Conservation (phyloP, 2,888 invertebrate genomes). For the Parascotia fuliginaria region DNA sequence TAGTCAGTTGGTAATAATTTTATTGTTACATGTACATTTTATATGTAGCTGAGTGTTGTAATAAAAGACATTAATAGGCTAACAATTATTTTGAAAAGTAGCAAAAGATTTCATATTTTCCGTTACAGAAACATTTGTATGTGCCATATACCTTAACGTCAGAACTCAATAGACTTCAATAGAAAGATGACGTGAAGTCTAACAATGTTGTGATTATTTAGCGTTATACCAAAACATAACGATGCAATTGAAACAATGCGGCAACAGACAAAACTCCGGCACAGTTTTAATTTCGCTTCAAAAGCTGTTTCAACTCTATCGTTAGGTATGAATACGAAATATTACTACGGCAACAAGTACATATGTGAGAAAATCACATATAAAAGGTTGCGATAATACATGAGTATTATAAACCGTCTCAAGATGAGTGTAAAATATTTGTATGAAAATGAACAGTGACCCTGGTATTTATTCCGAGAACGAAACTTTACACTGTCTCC, state of each 20-base stretch:
- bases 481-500: too few species aligned
- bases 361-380: not conserved
- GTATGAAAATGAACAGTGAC: too few species aligned
- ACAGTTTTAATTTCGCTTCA: slow-evolving; percentile 55
- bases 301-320: slow-evolving; percentile 41
- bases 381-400: not conserved
- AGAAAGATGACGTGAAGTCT: slow-evolving; percentile 20
- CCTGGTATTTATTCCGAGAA: too few species aligned
- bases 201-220: slow-evolving; percentile 41
- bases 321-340: not conserved
- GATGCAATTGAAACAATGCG: slow-evolving; percentile 45
- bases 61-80: too few species aligned
- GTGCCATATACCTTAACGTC: not conserved
- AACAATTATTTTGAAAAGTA: too few species aligned
- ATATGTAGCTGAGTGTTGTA: too few species aligned
- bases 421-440: too few species aligned
- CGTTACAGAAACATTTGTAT: too few species aligned
- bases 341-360: not conserved
- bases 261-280: slow-evolving; percentile 47
- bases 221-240: slow-evolving; percentile 35
- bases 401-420: not conserved
- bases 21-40: too few species aligned
- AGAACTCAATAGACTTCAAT: slow-evolving; percentile 5
- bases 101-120: too few species aligned
- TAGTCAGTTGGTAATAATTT: slow-evolving; percentile 13